phyloP scores from a whole-genome alignment of 2,113 vertebrate species.

The Atractosteus spatula region DNA sequence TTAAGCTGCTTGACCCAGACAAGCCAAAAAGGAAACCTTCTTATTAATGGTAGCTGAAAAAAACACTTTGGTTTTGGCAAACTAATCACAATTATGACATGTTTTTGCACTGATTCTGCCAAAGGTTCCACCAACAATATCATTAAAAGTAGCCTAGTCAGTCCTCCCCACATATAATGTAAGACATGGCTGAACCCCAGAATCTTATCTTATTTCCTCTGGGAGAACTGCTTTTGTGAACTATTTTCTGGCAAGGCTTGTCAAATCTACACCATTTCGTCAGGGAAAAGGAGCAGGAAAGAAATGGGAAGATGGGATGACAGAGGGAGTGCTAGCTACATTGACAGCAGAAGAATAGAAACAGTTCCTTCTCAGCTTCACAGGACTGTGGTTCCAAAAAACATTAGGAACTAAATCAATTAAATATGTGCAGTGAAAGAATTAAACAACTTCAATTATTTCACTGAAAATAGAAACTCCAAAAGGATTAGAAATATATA shows the following conservation, averaged over 20 bases:
- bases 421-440: no score
- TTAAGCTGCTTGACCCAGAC: neutral
- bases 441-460: no score
- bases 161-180: slow-evolving; percentile 22
- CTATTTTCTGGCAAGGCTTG: slow-evolving; percentile 47
- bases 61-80: slow-evolving; percentile 17
- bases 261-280: neutral
- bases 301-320: neutral
- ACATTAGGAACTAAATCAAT: neutral
- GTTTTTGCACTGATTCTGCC: slow-evolving; percentile 16
- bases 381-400: neutral
- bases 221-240: slow-evolving; percentile 41
- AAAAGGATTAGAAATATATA: no score
- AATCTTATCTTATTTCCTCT: slow-evolving; percentile 48
- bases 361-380: slow-evolving; percentile 7
- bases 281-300: neutral
- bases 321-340: neutral
- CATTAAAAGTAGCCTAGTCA: slow-evolving; percentile 10
- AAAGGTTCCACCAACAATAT: slow-evolving; percentile 20
- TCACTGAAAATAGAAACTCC: no score
- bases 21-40: neutral
- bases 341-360: slow-evolving; percentile 20
- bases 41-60: slow-evolving; percentile 7
- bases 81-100: neutral
- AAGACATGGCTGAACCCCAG: slow-evolving; percentile 24